Evolutionary conservation across 2,113 vertebrate genomes (phyloP).

Genomic region (Osmerus mordax): DNA sequence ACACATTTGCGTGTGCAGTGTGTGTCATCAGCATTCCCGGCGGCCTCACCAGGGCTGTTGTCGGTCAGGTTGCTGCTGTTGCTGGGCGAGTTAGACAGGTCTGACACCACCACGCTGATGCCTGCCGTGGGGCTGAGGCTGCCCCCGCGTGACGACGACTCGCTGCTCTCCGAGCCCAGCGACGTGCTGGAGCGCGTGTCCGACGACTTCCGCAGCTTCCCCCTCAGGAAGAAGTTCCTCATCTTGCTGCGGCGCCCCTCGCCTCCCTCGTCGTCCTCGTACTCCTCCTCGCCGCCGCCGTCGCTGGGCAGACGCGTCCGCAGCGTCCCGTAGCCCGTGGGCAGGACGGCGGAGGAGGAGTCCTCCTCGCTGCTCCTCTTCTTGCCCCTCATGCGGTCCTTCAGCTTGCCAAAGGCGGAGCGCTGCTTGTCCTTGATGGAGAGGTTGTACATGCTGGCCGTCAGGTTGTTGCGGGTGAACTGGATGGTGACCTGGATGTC

Average conservation of each 20-base stretch:
- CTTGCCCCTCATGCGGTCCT: constrained; percentile 87
- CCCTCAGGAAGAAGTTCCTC: constrained; percentile 84
- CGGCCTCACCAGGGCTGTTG: constrained; percentile 79
- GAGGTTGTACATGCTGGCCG: constrained; percentile 97
- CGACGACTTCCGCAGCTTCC: constrained; percentile 85
- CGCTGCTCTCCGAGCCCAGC: constrained; percentile 90
- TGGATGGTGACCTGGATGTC: constrained; percentile 89
- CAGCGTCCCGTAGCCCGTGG: constrained; percentile 63
- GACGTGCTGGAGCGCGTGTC: constrained; percentile 92
- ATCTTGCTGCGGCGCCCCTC: constrained; percentile 83
- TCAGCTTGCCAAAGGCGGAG: constrained; percentile 87
- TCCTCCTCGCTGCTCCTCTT: constrained; percentile 80
- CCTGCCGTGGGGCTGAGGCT: constrained; percentile 78
- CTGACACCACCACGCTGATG: constrained; percentile 69
- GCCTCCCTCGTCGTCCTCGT: constrained; percentile 79
- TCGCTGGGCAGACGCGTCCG: constrained; percentile 72
- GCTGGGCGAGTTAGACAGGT: constrained; percentile 74
- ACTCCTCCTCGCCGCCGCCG: constrained; percentile 76
- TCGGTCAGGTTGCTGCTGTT: constrained; percentile 87
- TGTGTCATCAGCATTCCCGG: not conserved
- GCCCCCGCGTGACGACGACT: constrained; percentile 85
- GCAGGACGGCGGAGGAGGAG: constrained; percentile 80
- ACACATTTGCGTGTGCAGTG: not conserved
- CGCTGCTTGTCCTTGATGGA: constrained; percentile 87
- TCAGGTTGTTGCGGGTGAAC: constrained; percentile 88